Evolutionary conservation across 2,797 vertebrate species (phyloP).

Genomic region (Miichthys miiuy): DNA sequence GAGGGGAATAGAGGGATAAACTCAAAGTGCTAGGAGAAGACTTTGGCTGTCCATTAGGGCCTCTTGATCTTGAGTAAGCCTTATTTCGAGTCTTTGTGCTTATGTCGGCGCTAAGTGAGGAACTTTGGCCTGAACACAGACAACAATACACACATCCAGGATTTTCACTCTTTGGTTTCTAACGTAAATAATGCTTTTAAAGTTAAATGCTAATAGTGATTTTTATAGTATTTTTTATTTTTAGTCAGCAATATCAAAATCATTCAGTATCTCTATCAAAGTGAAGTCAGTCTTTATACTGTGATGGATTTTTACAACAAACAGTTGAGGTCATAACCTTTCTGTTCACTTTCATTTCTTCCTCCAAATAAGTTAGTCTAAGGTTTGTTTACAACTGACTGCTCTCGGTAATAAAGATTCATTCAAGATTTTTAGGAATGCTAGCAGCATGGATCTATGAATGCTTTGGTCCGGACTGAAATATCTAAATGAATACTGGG

Average conservation of each 20-base stretch:
- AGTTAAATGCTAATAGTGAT: background rate
- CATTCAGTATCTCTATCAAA: background rate
- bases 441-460: too few species aligned
- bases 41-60: conserved; percentile 47
- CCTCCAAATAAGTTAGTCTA: too few species aligned
- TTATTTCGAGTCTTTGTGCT: conserved; percentile 21
- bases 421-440: background rate
- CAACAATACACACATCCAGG: background rate
- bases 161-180: background rate
- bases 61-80: conserved; percentile 51
- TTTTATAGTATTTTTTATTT: background rate
- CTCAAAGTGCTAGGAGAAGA: conserved; percentile 38
- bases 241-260: background rate
- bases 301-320: background rate
- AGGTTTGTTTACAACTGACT: background rate
- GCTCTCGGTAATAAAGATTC: background rate
- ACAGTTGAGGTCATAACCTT: background rate
- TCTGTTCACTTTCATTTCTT: background rate
- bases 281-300: background rate
- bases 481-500: background rate
- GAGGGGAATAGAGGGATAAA: conserved; percentile 54
- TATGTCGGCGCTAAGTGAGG: conserved; percentile 11
- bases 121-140: background rate
- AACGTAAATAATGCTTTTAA: background rate
- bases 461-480: background rate